Base-by-base conservation (phyloP, 1,140 invertebrate species). In the Bathynomus jamesi region DNA sequence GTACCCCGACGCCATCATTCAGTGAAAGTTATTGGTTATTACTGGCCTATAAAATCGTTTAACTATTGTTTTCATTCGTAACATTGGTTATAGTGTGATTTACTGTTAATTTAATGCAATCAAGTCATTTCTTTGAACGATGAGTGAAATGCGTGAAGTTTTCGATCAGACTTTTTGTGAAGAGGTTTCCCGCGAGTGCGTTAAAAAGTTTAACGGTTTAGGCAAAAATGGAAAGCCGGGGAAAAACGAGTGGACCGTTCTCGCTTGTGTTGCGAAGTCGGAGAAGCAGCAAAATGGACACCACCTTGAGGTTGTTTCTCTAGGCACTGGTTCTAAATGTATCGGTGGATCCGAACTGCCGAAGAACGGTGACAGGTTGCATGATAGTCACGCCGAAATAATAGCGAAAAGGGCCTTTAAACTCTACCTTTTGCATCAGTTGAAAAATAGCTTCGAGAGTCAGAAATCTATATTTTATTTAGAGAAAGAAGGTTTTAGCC, bases 381-480 rank as follows among this genome's bases (percentile, higher is more conserved):
- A 90, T 81, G 95, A 98, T 81, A 93, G 90, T 61, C 95, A 98
- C 85, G 93, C 94, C 10, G 95, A 98, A 85, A 85, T 96, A 31
- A 82, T 97, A 27, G 88, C 92, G 7, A 84, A 93, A 77, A 85
- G 95, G 79, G 89, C 88, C 0, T 92, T 97, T 80, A 76, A 94
- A 53, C 83, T 89, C 69, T 96, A 91, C 81, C 79, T 93, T 25
- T 89, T 91, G 78, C 79, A 87, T 67, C 86, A 90, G 80, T 83
- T 91, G 28, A 76, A 83, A 61, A 81, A 82, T 64, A 67, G 81
- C 30, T 79, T 82, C 69, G 82, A 78, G 40, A 78, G 77, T 30
- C 69, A 80, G 25, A 53, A 75, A 27, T 86, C 85, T 69, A 78
- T 82, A 69, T 85, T 86, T 72, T 70, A 78, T 32, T 72, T 46